These are phyloP conservation scores for Pollimyrus isidori DNA, from an alignment of 2,113 vertebrate species.

Conservation along the genomic window DNA sequence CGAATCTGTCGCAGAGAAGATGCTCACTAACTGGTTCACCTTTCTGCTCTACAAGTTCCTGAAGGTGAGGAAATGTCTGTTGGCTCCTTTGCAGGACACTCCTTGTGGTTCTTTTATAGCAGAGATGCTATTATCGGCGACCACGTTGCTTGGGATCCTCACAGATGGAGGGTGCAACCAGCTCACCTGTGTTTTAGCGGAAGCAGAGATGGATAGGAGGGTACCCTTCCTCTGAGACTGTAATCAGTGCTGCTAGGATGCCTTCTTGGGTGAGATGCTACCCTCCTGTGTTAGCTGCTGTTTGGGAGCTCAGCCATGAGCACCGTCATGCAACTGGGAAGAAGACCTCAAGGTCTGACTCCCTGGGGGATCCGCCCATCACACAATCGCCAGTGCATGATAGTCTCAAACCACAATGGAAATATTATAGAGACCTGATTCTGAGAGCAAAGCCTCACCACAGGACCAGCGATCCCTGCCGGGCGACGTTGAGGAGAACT, in stretches of 20 bases:
- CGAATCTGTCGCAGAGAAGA: constrained; percentile 82
- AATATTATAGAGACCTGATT: neutral
- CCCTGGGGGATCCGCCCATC: neutral
- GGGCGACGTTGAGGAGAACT: neutral
- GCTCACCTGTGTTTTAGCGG: neutral
- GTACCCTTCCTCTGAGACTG: neutral
- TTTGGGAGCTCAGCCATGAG: neutral
- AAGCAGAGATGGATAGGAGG: neutral
- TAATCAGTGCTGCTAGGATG: neutral
- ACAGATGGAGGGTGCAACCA: neutral
- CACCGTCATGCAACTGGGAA: neutral
- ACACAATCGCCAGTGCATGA: neutral
- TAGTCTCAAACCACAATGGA: neutral
- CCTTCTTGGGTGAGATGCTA: neutral
- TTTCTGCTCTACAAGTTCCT: constrained; percentile 84
- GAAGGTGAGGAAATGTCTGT: constrained; percentile 59
- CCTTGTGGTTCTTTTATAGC: neutral
- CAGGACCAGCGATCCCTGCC: neutral
- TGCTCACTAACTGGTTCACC: constrained; percentile 86
- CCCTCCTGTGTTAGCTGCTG: neutral
- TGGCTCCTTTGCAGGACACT: neutral
- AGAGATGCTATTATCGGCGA: neutral
- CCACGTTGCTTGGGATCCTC: neutral
- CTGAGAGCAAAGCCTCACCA: neutral
- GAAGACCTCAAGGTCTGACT: neutral